phyloP scores from a whole-genome alignment of 2,113 vertebrate species.

The Pseudois nayaur region DNA sequence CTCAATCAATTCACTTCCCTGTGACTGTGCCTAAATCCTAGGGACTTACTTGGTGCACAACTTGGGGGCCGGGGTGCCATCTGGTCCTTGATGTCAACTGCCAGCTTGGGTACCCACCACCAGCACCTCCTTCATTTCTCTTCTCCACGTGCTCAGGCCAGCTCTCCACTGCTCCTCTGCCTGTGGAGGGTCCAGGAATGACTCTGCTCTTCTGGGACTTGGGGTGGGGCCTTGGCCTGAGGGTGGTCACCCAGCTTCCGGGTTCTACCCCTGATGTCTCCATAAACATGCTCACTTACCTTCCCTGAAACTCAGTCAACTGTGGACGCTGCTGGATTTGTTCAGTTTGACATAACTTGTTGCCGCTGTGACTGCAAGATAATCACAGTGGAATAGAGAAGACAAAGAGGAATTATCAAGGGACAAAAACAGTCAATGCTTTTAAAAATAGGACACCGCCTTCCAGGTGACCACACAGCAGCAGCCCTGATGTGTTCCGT shows the following conservation, averaged over 20 bases:
- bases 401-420: background rate
- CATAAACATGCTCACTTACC: background rate
- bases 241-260: background rate
- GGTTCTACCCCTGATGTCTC: background rate
- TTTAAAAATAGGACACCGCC: background rate
- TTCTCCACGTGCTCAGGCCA: background rate
- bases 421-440: background rate
- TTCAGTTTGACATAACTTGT: background rate
- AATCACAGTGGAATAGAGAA: background rate
- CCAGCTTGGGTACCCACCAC: background rate
- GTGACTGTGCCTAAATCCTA: background rate
- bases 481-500: background rate
- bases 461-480: too few relatives aligned
- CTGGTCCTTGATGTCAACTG: background rate
- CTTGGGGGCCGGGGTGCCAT: background rate
- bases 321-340: background rate
- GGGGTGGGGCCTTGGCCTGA: background rate
- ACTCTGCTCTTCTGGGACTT: background rate
- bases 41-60: background rate
- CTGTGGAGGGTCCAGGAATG: background rate
- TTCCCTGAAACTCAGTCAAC: background rate
- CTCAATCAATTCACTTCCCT: background rate
- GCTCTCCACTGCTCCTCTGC: background rate
- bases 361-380: rapidly evolving
- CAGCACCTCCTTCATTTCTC: background rate